Evolutionary conservation across 2,888 invertebrate species (phyloP).

Genomic region (Ommatoiulus sabulosus): DNA sequence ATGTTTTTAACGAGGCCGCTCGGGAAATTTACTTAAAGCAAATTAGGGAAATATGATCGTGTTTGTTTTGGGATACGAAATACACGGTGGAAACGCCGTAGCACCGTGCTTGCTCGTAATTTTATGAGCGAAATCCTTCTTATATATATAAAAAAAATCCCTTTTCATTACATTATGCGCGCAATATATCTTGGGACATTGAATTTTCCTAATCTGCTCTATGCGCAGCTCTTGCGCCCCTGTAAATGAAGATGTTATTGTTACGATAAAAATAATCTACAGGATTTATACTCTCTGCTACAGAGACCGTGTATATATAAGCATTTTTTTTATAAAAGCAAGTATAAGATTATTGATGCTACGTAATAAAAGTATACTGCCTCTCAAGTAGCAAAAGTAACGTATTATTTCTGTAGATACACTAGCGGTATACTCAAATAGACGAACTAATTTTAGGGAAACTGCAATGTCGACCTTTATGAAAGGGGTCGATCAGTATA

Average conservation of each 20-base stretch:
- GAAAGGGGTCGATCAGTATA: too few species aligned
- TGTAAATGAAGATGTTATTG: conserved; percentile 48
- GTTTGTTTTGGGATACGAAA: conserved; percentile 13
- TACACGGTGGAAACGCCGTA: not conserved
- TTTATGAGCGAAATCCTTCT: not conserved
- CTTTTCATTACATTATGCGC: conserved; percentile 10
- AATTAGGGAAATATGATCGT: conserved; percentile 41
- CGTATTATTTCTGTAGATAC: not conserved
- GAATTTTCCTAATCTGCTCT: conserved; percentile 31
- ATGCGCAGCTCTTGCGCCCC: not conserved
- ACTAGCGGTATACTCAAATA: too few species aligned
- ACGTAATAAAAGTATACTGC: too few species aligned
- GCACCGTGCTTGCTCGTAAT: not conserved
- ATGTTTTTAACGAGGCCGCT: not conserved
- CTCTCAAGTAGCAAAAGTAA: conserved; percentile 9
- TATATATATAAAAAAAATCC: not conserved
- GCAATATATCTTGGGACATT: conserved; percentile 38
- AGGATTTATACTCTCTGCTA: not conserved
- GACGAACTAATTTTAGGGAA: too few species aligned
- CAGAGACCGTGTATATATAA: not conserved
- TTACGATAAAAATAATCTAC: conserved; percentile 26
- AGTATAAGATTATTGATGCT: not conserved
- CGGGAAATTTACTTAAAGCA: conserved; percentile 26
- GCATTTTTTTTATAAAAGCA: not conserved
- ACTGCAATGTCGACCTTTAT: too few species aligned